Evolutionary conservation across 2,797 vertebrate genomes (phyloP), one percentile per base, ranked within the genome.

Genomic region (Benthosema pterotum): DNA sequence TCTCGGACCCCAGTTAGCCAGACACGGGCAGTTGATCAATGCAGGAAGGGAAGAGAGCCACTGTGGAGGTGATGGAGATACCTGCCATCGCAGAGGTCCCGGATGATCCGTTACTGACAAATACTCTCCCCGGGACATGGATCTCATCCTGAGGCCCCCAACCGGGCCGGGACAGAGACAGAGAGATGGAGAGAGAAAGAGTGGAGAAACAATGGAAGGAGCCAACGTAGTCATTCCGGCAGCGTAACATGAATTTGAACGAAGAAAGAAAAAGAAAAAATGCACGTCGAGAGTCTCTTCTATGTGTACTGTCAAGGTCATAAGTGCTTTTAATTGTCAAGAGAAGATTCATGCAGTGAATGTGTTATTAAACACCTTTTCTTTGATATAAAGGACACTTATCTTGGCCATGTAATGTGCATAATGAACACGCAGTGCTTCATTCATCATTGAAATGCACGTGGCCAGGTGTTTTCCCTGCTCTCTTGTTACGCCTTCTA

Each of bases 41-140:
- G 83, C 68, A 72, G 79, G 79, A 77, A 80, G 80, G 81, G 64
- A 69, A 83, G 68, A 38, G 65, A n/a, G n/a, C n/a, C 80, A 72
- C 80, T 70, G 60, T 51, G 6, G 78, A 76, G 78, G 80, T 91
- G 88, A 91, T 91, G 78, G 85, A 91, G 82, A 71, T 88, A 83
- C 83, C 88, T 89, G 89, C 87, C 89, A 88, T 57, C 9, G 14
- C 60, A 57, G 77, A 79, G 59, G 76, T 69, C 65, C 60, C 11
- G 53, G 80, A 85, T 85, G 85, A 87, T 89, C 87, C 57, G 85
- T 89, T 89, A 88, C 89, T 86, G 87, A 89, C 89, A 89, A 86
- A 89, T 71, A 80, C 83, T 80, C 78, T 83, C 82, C 64, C 75
- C 52, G 68, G 82, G 87, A 87, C 72, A 84, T 82, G 81, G 80